phyloP scores from a whole-genome alignment of 1,140 invertebrate genomes.

The Drosophila paulistorum region DNA sequence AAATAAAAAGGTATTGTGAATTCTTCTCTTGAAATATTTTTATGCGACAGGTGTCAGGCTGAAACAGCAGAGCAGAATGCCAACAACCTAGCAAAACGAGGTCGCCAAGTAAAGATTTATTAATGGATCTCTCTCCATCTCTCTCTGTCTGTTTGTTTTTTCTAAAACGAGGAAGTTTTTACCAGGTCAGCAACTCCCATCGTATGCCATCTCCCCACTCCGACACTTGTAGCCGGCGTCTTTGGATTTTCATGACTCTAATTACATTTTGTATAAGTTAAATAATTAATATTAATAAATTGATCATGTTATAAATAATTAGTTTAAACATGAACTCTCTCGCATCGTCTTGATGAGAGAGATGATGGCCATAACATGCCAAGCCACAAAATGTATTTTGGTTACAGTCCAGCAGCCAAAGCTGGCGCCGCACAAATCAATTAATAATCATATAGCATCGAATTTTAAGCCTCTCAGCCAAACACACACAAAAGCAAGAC shows the following conservation, averaged over 20 bases:
- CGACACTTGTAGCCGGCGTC: not conserved
- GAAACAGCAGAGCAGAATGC: not conserved
- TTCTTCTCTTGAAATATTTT: not conserved
- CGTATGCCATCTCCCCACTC: not conserved
- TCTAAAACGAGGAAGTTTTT: constrained; percentile 3
- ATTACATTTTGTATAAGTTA: constrained; percentile 19
- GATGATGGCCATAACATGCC: constrained; percentile 34
- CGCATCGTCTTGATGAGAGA: not conserved
- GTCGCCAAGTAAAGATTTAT: not conserved
- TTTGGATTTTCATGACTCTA: constrained; percentile 17
- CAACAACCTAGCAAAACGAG: constrained; percentile 5
- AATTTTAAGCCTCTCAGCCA: not conserved
- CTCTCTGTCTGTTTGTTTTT: not conserved
- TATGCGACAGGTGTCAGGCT: constrained; percentile 6
- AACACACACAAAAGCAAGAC: constrained; percentile 20
- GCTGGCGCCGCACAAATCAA: constrained; percentile 16
- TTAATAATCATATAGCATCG: constrained; percentile 24
- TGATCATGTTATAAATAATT: constrained; percentile 13
- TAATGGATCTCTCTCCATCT: not conserved
- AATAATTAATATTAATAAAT: constrained; percentile 15
- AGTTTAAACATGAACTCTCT: constrained; percentile 12
- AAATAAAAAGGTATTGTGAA: constrained; percentile 1
- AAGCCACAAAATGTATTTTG: constrained; percentile 38
- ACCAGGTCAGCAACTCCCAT: constrained; percentile 1
- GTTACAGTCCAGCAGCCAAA: constrained; percentile 57